These are phyloP conservation scores for Drosophila rhopaloa DNA, from an alignment of 1,140 invertebrate genomes.

Conservation along the genomic window DNA sequence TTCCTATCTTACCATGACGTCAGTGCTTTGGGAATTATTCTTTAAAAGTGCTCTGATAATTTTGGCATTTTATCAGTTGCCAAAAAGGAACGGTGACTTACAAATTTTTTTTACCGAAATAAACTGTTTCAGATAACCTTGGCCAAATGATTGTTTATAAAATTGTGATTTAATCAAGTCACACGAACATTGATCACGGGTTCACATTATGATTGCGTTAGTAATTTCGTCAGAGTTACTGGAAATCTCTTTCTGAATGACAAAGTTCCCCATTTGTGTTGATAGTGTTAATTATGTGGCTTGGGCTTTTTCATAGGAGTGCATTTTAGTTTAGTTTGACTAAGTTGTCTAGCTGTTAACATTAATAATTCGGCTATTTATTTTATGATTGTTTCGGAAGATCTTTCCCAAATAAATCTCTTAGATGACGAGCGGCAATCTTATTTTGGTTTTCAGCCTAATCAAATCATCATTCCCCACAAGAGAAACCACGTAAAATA, in stretches of 20 bases:
- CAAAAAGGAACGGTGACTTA: conserved; percentile 4
- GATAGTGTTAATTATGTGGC: too few species aligned
- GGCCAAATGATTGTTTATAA: conserved; percentile 31
- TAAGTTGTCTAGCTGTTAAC: background rate
- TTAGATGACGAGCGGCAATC: background rate
- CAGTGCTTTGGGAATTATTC: conserved; percentile 20
- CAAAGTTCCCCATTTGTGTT: background rate
- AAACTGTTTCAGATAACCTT: conserved; percentile 21
- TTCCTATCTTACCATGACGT: conserved; percentile 25
- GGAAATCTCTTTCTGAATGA: background rate
- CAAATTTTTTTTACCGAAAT: conserved; percentile 21
- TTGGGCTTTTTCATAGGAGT: background rate
- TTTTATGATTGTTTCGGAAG: background rate
- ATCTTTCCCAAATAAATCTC: background rate
- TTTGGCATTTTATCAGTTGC: conserved; percentile 34
- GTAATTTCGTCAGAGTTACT: conserved; percentile 20
- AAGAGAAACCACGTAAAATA: conserved; percentile 29
- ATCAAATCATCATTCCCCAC: conserved; percentile 45
- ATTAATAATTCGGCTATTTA: too few species aligned
- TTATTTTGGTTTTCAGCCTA: conserved; percentile 44
- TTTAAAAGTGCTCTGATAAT: conserved; percentile 5
- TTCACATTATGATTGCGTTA: conserved; percentile 9
- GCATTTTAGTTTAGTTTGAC: background rate
- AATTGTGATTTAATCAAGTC: conserved; percentile 29
- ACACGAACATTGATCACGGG: conserved; percentile 35